These are phyloP conservation scores for Sinhomidia bicolor DNA, from an alignment of 2,888 invertebrate species.

Conservation along the genomic window DNA sequence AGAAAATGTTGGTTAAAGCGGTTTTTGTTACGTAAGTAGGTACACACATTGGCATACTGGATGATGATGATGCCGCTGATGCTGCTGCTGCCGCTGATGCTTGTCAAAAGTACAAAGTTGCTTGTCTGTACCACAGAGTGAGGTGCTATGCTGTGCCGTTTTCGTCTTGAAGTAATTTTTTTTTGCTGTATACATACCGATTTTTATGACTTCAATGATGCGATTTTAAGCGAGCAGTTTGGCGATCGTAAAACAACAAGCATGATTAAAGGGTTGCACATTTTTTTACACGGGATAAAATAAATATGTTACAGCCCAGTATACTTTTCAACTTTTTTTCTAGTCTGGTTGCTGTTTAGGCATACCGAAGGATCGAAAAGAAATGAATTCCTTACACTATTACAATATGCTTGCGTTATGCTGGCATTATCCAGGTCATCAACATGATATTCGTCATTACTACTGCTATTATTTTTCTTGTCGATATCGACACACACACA, in stretches of 20 bases:
- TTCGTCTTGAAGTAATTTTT: no score
- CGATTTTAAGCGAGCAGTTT: slow-evolving; percentile 37
- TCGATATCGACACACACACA: neutral
- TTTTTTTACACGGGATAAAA: no score
- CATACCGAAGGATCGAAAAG: neutral
- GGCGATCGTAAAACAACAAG: slow-evolving; percentile 50
- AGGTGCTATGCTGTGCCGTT: neutral
- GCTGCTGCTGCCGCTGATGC: neutral
- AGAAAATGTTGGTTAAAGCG: neutral
- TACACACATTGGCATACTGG: neutral
- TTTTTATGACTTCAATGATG: slow-evolving; percentile 14
- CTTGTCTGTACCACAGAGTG: neutral
- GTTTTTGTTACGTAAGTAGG: no score
- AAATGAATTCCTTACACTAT: neutral
- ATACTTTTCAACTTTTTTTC: neutral
- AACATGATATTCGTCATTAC: no score
- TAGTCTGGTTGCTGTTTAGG: neutral
- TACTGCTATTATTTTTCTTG: no score
- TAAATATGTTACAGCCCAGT: neutral
- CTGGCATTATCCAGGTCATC: neutral
- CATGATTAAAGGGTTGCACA: slow-evolving; percentile 66
- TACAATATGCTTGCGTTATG: neutral
- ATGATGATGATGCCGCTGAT: neutral
- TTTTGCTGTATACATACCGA: neutral
- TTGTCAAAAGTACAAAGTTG: no score